Evolutionary conservation across 2,113 vertebrate genomes (phyloP), one percentile per base, ranked within the genome.

Genomic region (Cebus imitator): DNA sequence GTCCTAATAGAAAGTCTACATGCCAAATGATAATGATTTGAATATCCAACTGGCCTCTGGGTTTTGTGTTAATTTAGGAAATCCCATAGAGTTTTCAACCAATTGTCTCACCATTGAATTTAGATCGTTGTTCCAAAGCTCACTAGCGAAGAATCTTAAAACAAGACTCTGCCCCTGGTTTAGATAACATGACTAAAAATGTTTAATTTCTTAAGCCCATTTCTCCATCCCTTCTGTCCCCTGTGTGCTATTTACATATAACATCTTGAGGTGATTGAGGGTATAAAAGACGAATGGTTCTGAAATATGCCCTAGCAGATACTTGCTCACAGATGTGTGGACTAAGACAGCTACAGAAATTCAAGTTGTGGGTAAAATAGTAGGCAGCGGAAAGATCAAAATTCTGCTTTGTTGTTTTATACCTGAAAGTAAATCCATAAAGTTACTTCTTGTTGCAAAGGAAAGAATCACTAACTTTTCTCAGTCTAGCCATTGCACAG

Each of bases 61-160:
- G 86, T 97, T 98, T 97, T 97, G 88, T 99, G 98, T 99, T 99
- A 99, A 98, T 99, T 99, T 99, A 99, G 98, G 97, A 98, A 98
- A 97, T 92, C 91, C 96, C 93, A 68, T 86, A 35, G 97, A 98
- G 98, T 97, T 98, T 98, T 98, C 97, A 97, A 83, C 97, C 98
- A 97, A 98, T 98, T 97, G 95, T 98, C 97, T 98, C 98, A 95
- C 76, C 1, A 0, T 96, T 61, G 84, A 82, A 73, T 97, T 90
- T n/a, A 61, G 86, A 96, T 86, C 52, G 75, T 87, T 92, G 23
- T 96, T 90, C 70, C 10, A 81, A 95, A 32, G 40, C 27, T 52
- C 27, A 64, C 43, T 72, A 13, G 25, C 55, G 58, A 43, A 27
- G 58, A 23, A 10, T 45, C 87, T 75, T 48, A 12, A 25, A 90